These are phyloP conservation scores for Ametastegia equiseti DNA, from an alignment of 2,888 invertebrate species.

Conservation along the genomic window DNA sequence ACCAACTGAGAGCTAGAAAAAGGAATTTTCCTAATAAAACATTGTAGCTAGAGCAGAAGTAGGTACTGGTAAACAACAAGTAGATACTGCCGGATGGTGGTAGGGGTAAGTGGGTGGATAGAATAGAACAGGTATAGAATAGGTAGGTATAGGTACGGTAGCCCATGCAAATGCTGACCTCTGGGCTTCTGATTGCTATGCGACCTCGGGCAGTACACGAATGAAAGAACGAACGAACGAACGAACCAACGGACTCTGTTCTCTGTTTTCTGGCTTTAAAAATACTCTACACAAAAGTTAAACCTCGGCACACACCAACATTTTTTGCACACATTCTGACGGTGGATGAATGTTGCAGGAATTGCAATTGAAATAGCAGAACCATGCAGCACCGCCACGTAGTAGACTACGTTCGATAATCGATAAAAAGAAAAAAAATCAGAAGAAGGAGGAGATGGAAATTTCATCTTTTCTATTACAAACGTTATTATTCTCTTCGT, in stretches of 20 bases:
- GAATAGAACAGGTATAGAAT: no score
- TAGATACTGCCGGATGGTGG: neutral
- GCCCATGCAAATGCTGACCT: slow-evolving; percentile 19
- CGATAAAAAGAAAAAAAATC: neutral
- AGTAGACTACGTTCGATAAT: neutral
- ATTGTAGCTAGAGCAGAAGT: neutral
- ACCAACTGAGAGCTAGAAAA: neutral
- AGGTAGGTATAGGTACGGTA: neutral
- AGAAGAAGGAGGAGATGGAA: neutral
- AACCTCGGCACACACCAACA: neutral
- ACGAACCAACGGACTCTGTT: no score
- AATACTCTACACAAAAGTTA: neutral
- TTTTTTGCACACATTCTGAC: neutral
- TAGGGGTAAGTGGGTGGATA: neutral
- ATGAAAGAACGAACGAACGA: slow-evolving; percentile 1
- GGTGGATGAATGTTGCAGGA: neutral
- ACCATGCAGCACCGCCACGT: no score
- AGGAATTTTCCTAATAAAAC: slow-evolving; percentile 9
- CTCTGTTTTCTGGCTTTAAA: slow-evolving; percentile 6
- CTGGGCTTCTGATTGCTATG: slow-evolving; percentile 19
- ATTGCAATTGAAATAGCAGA: slow-evolving; percentile 10
- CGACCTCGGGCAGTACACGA: neutral
- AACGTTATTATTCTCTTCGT: neutral
- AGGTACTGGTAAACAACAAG: neutral
- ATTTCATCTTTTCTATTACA: neutral